Conservation (phyloP, 2,888 invertebrate species). For the Glomeris marginata region DNA sequence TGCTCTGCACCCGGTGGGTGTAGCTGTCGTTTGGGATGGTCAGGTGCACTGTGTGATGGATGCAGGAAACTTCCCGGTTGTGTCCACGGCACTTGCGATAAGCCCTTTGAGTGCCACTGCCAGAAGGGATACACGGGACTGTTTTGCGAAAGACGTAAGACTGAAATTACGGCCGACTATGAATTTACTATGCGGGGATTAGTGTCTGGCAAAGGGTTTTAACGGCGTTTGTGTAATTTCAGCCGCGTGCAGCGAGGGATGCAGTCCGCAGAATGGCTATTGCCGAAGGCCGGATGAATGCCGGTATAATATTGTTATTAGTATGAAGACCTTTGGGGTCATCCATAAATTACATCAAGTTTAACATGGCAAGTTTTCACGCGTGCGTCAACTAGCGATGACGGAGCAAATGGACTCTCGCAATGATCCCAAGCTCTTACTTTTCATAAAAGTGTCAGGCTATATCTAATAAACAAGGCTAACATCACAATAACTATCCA, state of each 20-base stretch:
- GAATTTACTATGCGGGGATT: neutral
- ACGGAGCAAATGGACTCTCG: no score
- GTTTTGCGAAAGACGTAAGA: conserved; percentile 55
- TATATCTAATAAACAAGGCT: no score
- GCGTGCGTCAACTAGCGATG: no score
- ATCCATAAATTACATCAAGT: no score
- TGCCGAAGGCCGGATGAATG: conserved; percentile 63
- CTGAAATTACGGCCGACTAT: neutral
- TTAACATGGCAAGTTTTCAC: no score
- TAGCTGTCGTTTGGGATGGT: conserved; percentile 79
- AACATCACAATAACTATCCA: no score
- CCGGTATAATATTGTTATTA: conserved; percentile 37
- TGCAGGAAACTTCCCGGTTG: conserved; percentile 83
- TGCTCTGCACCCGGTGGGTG: conserved; percentile 78
- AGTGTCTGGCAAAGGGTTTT: neutral
- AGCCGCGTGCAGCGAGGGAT: conserved; percentile 73
- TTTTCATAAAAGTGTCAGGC: no score
- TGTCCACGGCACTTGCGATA: conserved; percentile 73
- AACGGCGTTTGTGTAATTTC: conserved; percentile 21
- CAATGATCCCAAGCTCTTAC: no score
- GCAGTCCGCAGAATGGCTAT: conserved; percentile 67
- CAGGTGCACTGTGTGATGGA: conserved; percentile 66
- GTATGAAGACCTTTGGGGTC: neutral
- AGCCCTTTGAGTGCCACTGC: conserved; percentile 82
- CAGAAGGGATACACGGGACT: conserved; percentile 75